Base-by-base conservation (phyloP, 2,888 invertebrate genomes). In the Meghimatium bilineatum region DNA sequence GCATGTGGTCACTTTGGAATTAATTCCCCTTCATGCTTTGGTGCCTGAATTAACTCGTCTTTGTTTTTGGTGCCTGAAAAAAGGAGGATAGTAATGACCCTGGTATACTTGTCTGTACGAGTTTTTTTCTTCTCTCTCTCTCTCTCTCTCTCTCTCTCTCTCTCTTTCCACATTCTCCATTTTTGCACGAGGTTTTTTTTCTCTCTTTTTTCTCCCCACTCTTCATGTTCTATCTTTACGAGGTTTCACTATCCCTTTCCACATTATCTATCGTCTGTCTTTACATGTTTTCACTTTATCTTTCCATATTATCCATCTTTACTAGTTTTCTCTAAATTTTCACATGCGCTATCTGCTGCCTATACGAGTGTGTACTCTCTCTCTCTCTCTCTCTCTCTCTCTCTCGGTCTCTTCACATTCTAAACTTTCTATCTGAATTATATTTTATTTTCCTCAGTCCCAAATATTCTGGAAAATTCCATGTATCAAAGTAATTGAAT, bases 101-200 rank as follows among this genome's bases (percentile, higher is more conserved):
- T n/a, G n/a, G n/a, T n/a, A n/a, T n/a, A n/a, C n/a, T n/a, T n/a
- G 5, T 44, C 44, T 44, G 12, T 44, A 5, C 44, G 44, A 44
- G 5, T 44, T 12, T 36, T 36, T 23, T 36, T 36, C 29, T 56
- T 76, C 60, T 38, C 34, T 67, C 76, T 75, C 84, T 66, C 80
- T 74, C 80, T 83, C 83, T 52, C 80, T 74, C 74, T 83, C 83
- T 83, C 80, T 84, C 75, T 84, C 80, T 84, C 71, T 76, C 79
- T 69, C 74, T 74, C 75, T 80, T 69, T 78, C 63, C 34, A 12
- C 32, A 5, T 49, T 75, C 23, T 32, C 67, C 29, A 20, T 10
- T 69, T 32, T 17, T 69, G 17, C 36, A 36, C 69, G 23, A 32
- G 23, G 12, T 69, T n/a, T 49, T 49, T 23, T 56, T 6, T 56